Conservation (phyloP, 2,797 vertebrate genomes). For the Phylloscopus collybita region DNA sequence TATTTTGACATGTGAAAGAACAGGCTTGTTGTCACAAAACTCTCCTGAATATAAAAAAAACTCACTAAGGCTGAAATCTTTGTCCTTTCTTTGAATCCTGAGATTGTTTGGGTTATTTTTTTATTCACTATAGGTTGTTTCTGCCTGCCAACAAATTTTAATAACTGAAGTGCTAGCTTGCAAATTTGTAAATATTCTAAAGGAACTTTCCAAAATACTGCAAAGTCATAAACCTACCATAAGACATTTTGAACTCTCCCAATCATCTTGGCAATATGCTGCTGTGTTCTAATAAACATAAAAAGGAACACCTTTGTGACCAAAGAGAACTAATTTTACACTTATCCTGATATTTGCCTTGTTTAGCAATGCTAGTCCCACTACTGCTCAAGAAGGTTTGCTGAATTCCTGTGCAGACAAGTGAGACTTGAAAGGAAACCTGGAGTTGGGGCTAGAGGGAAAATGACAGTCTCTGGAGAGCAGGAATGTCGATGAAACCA, state of each 20-base stretch:
- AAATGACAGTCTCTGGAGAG: not conserved
- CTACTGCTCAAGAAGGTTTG: not conserved
- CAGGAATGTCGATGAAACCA: not conserved
- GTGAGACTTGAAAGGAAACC: not conserved
- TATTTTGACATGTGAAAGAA: not conserved
- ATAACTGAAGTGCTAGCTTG: not conserved
- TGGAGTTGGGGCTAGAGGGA: not conserved
- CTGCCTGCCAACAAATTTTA: not conserved
- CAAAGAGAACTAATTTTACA: not conserved
- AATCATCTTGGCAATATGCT: not conserved
- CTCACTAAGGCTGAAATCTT: not conserved
- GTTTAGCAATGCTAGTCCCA: not conserved
- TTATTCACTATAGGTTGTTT: not conserved
- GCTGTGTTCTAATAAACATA: not conserved
- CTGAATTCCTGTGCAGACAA: not conserved
- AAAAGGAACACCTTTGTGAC: not conserved
- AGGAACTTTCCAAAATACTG: not conserved
- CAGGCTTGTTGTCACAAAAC: not conserved
- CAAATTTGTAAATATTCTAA: not conserved
- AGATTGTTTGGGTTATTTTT: not conserved
- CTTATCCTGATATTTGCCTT: not conserved
- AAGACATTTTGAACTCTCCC: not conserved
- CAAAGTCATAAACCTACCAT: not conserved
- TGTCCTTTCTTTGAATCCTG: not conserved
- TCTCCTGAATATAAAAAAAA: not conserved